Base-by-base conservation (phyloP, 2,888 invertebrate species). In the Spisula solida region DNA sequence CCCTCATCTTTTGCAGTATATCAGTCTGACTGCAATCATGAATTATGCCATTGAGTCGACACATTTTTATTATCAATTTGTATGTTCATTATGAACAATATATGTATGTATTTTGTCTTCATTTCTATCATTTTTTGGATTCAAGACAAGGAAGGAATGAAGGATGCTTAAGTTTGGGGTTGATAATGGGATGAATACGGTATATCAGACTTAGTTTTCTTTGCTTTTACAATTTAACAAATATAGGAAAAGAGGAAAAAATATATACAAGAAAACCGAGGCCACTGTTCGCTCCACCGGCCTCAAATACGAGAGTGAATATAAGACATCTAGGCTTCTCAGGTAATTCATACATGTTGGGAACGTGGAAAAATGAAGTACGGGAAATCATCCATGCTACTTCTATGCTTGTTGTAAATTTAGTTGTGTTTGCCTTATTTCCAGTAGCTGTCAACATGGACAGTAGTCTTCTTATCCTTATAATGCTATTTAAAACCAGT, bases 251-350 rank as follows among this genome's bases (percentile, higher is more conserved):
- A 83, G 83, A 83, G 20, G 83, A 83, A 51, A n/a, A 48, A 60
- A 48, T 51, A 51, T 83, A 51, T 75, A 18, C 83, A 83, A 83
- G 83, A 51, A 83, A 83, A 83, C 83, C 47, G 51, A 83, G 83
- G 51, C 83, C 70, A 75, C 75, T 75, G 0, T 83, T 83, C 29
- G 41, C 75, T 31, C 70, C 83, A 31, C 79, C 79, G 55, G 79
- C 79, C 79, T 85, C 85, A 25, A 56, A 56, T 41, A 78, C 78
- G 18, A 55, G 51, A 75, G 85, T 78, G 79, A 85, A 85, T 79
- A 34, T 85, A 55, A 85, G 85, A 85, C 85, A 79, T 79, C 79
- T 85, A 56, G 85, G 85, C 79, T 85, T 85, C 55, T 55, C 85
- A 85, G 85, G 85, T 85, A 85, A 85, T 75, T 75, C 31, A 29